These are phyloP conservation scores for Pseudoatta argentina DNA, from an alignment of 1,140 invertebrate genomes.

Conservation along the genomic window DNA sequence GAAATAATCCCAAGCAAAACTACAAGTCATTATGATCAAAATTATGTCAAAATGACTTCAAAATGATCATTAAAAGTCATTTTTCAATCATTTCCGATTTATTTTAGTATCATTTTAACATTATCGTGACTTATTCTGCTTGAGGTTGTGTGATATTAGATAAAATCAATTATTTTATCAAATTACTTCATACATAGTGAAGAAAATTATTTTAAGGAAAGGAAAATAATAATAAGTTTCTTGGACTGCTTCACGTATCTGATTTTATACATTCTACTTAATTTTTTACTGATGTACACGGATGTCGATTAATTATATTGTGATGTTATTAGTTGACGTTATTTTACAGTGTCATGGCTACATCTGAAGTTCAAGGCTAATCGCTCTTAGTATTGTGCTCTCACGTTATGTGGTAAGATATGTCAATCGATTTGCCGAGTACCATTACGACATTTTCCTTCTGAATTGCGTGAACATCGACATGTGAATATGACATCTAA, in stretches of 20 bases:
- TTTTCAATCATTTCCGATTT: too few relatives aligned
- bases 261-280: not conserved
- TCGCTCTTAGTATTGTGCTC: not conserved
- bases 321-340: not conserved
- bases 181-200: too few relatives aligned
- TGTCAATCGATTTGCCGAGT: not conserved
- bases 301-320: not conserved
- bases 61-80: too few relatives aligned
- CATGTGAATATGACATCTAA: not conserved
- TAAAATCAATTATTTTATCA: too few relatives aligned
- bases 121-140: too few relatives aligned
- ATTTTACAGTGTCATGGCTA: not conserved
- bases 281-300: not conserved
- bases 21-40: too few relatives aligned
- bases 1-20: too few relatives aligned
- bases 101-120: too few relatives aligned
- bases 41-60: too few relatives aligned
- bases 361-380: slow-evolving; percentile 1
- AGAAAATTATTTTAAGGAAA: too few relatives aligned
- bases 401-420: not conserved
- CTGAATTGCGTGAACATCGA: not conserved
- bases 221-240: not conserved
- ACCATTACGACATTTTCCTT: not conserved
- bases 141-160: too few relatives aligned
- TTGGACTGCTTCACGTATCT: not conserved